These are phyloP conservation scores for Tolmerus cingulatus DNA, from an alignment of 2,888 invertebrate genomes.

Conservation along the genomic window DNA sequence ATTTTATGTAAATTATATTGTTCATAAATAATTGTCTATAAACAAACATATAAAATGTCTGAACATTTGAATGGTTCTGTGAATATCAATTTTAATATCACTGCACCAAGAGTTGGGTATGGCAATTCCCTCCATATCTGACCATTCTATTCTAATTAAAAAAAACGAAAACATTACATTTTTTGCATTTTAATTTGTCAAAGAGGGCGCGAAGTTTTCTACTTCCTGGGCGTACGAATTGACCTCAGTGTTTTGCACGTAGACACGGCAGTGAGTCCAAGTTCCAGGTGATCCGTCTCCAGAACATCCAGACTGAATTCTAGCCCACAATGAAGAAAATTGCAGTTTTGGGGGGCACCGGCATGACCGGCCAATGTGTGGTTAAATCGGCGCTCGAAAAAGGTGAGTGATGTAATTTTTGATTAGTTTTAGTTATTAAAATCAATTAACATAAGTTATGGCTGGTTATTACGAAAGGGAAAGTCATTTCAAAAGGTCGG, in stretches of 20 bases:
- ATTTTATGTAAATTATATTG: background rate
- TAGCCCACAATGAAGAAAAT: conserved; percentile 72
- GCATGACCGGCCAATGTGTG: conserved; percentile 81
- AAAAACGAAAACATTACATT: background rate
- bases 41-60: background rate
- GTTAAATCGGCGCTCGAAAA: conserved; percentile 78
- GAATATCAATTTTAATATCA: background rate
- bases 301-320: background rate
- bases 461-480: background rate
- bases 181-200: background rate
- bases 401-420: conserved; percentile 65
- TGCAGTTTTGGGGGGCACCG: conserved; percentile 84
- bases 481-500: too few species aligned
- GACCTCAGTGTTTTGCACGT: background rate
- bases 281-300: background rate
- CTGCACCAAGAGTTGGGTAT: background rate
- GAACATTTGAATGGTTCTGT: background rate
- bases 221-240: background rate
- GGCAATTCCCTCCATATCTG: background rate
- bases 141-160: background rate
- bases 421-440: background rate
- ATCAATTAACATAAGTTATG: background rate
- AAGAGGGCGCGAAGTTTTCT: background rate
- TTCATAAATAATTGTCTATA: background rate
- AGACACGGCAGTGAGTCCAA: background rate